phyloP scores from a whole-genome alignment of 2,888 invertebrate genomes.

The Suillia variegata region DNA sequence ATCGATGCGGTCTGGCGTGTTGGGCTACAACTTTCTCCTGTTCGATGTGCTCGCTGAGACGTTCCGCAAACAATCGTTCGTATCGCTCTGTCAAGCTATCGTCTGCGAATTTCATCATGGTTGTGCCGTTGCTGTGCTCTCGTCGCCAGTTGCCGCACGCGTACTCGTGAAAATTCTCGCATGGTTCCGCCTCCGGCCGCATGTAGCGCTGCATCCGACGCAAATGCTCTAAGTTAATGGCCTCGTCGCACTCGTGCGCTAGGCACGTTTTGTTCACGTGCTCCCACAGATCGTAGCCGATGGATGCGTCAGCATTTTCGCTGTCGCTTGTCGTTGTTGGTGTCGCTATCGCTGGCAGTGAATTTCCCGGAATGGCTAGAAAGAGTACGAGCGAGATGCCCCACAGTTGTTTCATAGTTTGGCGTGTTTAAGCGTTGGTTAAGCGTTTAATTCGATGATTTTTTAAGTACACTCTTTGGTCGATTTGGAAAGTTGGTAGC shows the following conservation, averaged over 20 bases:
- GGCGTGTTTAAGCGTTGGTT: too few species aligned
- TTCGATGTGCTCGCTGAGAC: conserved; percentile 11
- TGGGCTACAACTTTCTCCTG: too few species aligned
- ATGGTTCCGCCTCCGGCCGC: conserved; percentile 38
- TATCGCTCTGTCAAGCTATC: conserved; percentile 37
- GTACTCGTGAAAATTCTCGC: conserved; percentile 44
- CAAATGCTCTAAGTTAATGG: conserved; percentile 40
- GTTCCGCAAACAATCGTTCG: conserved; percentile 33
- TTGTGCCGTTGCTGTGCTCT: conserved; percentile 26
- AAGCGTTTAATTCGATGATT: too few species aligned
- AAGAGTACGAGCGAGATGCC: too few species aligned
- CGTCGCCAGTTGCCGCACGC: conserved; percentile 47
- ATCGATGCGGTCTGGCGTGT: background rate
- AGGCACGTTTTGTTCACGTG: conserved; percentile 40
- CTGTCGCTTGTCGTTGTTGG: background rate
- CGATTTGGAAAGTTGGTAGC: background rate
- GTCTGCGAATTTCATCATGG: conserved; percentile 42
- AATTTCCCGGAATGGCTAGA: background rate
- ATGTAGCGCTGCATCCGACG: conserved; percentile 36
- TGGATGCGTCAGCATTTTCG: background rate
- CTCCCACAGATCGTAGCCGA: conserved; percentile 15
- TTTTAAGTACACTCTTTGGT: too few species aligned
- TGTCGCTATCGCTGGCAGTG: background rate
- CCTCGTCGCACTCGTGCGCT: conserved; percentile 31
- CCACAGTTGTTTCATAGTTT: background rate